Percentiles rank a stretch among this genome's conserved stretches.
phyloP scores from a whole-genome alignment of 2,113 vertebrate species.

The Dissostichus mawsoni region DNA sequence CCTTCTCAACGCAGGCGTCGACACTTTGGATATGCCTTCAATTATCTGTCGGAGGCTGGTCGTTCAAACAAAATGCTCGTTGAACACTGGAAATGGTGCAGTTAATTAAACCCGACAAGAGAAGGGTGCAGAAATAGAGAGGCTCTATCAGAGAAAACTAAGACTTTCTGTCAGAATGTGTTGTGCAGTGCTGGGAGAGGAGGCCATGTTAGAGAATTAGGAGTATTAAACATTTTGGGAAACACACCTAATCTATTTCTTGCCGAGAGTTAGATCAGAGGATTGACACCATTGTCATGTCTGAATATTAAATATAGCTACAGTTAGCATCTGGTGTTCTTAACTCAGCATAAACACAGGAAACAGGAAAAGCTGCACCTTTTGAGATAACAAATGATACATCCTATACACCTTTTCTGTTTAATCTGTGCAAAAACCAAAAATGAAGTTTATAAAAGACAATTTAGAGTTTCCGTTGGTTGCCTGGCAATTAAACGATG shows the following conservation, averaged over 20 bases:
- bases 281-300: not conserved
- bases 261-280: not conserved
- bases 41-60: constrained; percentile 2
- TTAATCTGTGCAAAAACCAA: not conserved
- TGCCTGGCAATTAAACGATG: not conserved
- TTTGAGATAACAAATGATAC: not conserved
- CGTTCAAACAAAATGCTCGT: constrained; percentile 13
- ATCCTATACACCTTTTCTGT: not conserved
- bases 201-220: not conserved
- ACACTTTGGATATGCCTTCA: constrained; percentile 3
- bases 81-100: constrained; percentile 5
- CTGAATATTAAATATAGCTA: not conserved
- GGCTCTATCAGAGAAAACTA: constrained; percentile 27
- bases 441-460: not conserved
- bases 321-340: not conserved
- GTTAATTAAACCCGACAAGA: constrained; percentile 46
- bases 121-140: not conserved
- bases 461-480: not conserved
- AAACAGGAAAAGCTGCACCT: not conserved
- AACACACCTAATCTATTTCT: not conserved
- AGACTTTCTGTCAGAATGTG: constrained; percentile 21
- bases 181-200: not conserved
- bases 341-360: not conserved
- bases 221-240: not conserved
- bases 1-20: not conserved